Evolutionary conservation across 1,140 invertebrate species (phyloP), one percentile per base, ranked within the genome.

Genomic region (Venturia canescens): DNA sequence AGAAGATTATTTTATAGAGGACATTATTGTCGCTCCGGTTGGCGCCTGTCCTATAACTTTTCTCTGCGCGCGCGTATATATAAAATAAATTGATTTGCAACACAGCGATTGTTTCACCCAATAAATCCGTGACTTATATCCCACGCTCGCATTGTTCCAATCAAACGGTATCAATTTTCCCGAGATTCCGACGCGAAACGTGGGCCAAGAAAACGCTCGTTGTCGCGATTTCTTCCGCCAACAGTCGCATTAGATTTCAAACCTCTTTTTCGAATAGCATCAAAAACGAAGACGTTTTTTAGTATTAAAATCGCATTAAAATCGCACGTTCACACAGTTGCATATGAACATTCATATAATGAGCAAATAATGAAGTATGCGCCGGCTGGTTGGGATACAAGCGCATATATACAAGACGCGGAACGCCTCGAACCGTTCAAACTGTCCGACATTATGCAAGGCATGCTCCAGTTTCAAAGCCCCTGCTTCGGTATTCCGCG

Each of bases 401-500:
- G 21, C 76, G 23, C 63, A 71, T 81, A 81, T 60, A 75, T 38
- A 74, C n/a, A 11, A 75, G 31, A 76, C 63, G 63, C 70, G 81
- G 79, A 84, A 86, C 85, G 85, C 84, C 85, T 87, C 82, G 81
- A 87, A 84, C 84, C 70, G 82, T 85, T 87, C 66, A 85, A 87
- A 82, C 70, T 87, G 86, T 82, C 84, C 85, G 85, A 87, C 84
- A 88, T 88, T 89, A 89, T 89, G 87, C 87, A 89, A 89, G 84
- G 79, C 48, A 83, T 88, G 87, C 88, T 89, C 88, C 85, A 89
- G 87, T 89, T 89, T 87, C 85, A 85, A 86, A 86, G 83, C 78
- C 66, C 84, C 83, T 78, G 84, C 83, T 84, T 87, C 79, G 87
- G 84, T 89, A 88, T 88, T 88, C 86, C 38, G 38, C 85, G 84